A percentile compares a stretch with the other conserved stretches of the same genome.
phyloP scores from a whole-genome alignment of 2,113 vertebrate species.

The Pollimyrus isidori region DNA sequence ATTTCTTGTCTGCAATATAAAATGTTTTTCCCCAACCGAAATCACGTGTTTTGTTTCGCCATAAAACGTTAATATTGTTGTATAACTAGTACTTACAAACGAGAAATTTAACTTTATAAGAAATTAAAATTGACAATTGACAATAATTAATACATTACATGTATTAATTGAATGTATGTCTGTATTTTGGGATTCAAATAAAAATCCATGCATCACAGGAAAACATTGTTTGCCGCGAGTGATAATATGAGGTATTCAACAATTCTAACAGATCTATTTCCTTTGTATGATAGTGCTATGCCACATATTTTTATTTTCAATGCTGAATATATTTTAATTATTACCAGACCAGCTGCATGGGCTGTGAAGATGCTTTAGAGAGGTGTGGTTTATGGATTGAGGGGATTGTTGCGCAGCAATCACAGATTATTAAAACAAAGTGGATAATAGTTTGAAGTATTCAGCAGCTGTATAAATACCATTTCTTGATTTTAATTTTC shows the following conservation, averaged over 20 bases:
- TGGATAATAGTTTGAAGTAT: slow-evolving; percentile 18
- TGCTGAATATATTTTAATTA: neutral
- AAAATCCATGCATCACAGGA: neutral
- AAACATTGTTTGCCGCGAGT: neutral
- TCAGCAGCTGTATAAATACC: slow-evolving; percentile 13
- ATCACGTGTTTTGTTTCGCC: neutral
- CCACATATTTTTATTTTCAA: neutral
- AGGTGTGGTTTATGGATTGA: neutral
- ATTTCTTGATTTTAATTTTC: neutral
- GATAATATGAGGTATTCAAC: neutral
- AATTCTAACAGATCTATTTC: neutral
- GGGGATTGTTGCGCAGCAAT: neutral
- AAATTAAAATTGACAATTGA: neutral
- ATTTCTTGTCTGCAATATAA: neutral
- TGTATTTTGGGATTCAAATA: neutral
- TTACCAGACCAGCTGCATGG: neutral
- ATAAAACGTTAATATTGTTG: neutral
- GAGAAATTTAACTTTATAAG: neutral
- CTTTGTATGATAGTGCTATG: neutral
- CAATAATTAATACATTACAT: neutral
- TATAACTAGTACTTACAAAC: neutral
- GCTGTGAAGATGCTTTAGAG: neutral
- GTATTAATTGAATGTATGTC: too few relatives aligned
- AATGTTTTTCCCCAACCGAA: neutral
- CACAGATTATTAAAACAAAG: slow-evolving; percentile 5